Percentiles rank a stretch among this genome's conserved stretches.
phyloP scores from a whole-genome alignment of 2,888 invertebrate genomes.

The Polydesmus complanatus region DNA sequence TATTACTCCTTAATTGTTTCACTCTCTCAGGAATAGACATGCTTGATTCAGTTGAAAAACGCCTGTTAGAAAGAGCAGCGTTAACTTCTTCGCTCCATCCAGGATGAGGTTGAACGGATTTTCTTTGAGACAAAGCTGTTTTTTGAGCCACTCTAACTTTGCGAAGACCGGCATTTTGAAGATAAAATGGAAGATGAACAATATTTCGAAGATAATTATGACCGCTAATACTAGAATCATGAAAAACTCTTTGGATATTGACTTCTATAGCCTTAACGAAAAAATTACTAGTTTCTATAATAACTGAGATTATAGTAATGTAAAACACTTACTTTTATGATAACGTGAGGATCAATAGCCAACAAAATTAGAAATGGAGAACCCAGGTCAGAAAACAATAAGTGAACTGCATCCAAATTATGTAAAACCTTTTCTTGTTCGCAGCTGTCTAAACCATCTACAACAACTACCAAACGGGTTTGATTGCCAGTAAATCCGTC shows the following conservation, averaged over 20 bases:
- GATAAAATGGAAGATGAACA: slow-evolving; percentile 93
- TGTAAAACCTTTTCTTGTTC: slow-evolving; percentile 90
- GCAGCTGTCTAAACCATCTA: slow-evolving; percentile 94
- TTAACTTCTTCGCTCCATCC: slow-evolving; percentile 5
- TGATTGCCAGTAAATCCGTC: slow-evolving; percentile 89
- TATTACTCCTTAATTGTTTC: slow-evolving; percentile 16
- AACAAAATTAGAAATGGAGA: slow-evolving; percentile 90
- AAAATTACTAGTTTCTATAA: too few relatives aligned
- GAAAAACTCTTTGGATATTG: slow-evolving; percentile 71
- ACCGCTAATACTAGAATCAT: slow-evolving; percentile 84
- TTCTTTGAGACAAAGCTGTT: slow-evolving; percentile 20
- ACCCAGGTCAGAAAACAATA: slow-evolving; percentile 82
- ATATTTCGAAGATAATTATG: slow-evolving; percentile 87
- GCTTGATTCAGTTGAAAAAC: slow-evolving; percentile 21
- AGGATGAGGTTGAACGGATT: slow-evolving; percentile 14
- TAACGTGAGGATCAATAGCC: slow-evolving; percentile 97
- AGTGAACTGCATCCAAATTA: slow-evolving; percentile 86
- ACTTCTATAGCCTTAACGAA: slow-evolving; percentile 66
- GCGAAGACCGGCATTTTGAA: slow-evolving; percentile 89
- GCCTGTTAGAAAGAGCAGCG: slow-evolving; percentile 5
- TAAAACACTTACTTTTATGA: slow-evolving; percentile 67
- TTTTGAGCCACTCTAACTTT: slow-evolving; percentile 64
- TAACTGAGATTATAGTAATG: too few relatives aligned
- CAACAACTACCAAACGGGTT: slow-evolving; percentile 84
- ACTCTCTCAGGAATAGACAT: slow-evolving; percentile 23